Base-by-base conservation (phyloP, 1,140 invertebrate genomes). In the Trichomalopsis sarcophagae region DNA sequence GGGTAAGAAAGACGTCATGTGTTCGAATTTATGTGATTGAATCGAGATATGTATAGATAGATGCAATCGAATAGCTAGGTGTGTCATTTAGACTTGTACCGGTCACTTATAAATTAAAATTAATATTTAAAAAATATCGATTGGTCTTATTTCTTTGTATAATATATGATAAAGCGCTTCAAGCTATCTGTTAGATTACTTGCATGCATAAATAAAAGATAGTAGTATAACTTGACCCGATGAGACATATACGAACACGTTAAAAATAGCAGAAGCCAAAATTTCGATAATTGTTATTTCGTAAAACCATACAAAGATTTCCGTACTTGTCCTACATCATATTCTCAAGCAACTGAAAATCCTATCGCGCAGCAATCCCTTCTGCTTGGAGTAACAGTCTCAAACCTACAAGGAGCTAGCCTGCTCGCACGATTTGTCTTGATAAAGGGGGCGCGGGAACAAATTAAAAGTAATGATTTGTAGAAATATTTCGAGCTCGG, bases 401-500 rank as follows among this genome's bases (percentile, higher is more conserved):
- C 14, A 62, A 62, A 62, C 5, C 17, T 62, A 71, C 68, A 71
- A 71, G 68, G 27, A 71, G 68, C 5, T 33, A 30, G 68, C 17
- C 7, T 71, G 27, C 27, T 71, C 68, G 68, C 6, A 14, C 77
- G 77, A 79, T 79, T 79, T 79, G 77, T 79, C 77, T 79, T 79
- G 77, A 79, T 79, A 79, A 66, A 79, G 62, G 77, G 77, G 33
- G 50, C 79, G 79, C 79, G 17, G 14, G 40, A 5, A 92, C 90
- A 92, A 93, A 93, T 93, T 93, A 93, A 93, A 93, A 93, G 91
- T 93, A 93, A 93, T 93, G 92, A 93, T 93, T 93, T 92, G 92
- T 92, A 92, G 92, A 93, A 93, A 93, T 92, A 91, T 91, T 92
- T 91, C 86, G 88, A 89, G 87, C 90, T 90, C 87, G 87, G 36